Conservation (phyloP, 2,113 vertebrate genomes). For the Capreolus pygargus region DNA sequence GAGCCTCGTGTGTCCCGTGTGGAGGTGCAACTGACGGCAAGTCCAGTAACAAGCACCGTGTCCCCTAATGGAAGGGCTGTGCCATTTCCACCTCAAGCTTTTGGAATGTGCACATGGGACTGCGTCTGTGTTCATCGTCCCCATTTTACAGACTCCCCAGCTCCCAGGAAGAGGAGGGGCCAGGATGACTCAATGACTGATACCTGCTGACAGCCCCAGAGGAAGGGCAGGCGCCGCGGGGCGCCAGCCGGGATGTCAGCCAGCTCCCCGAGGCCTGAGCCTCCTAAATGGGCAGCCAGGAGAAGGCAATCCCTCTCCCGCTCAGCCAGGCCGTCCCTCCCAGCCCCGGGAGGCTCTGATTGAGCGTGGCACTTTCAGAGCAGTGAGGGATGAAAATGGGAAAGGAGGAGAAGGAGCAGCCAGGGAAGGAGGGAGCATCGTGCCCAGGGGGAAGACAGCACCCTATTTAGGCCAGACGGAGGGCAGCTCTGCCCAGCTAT, state of each 20-base stretch:
- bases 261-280: not conserved
- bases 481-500: constrained; percentile 36
- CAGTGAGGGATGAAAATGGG: constrained; percentile 37
- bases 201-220: not conserved
- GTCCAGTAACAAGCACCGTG: not conserved
- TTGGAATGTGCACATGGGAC: not conserved
- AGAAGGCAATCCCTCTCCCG: not conserved
- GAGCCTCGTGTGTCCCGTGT: not conserved
- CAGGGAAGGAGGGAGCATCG: not conserved
- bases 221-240: not conserved
- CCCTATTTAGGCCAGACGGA: constrained; percentile 51
- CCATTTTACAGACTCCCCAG: not conserved
- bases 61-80: not conserved
- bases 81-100: not conserved
- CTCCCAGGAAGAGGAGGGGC: not conserved
- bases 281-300: not conserved
- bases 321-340: not conserved
- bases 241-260: not conserved
- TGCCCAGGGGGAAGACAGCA: constrained; percentile 23
- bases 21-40: not conserved
- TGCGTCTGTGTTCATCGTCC: not conserved
- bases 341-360: not conserved
- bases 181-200: not conserved
- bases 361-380: not conserved
- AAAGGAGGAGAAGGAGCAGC: not conserved